Base-by-base conservation (phyloP, 2,797 vertebrate species). In the Oreonectes daqikongensis region DNA sequence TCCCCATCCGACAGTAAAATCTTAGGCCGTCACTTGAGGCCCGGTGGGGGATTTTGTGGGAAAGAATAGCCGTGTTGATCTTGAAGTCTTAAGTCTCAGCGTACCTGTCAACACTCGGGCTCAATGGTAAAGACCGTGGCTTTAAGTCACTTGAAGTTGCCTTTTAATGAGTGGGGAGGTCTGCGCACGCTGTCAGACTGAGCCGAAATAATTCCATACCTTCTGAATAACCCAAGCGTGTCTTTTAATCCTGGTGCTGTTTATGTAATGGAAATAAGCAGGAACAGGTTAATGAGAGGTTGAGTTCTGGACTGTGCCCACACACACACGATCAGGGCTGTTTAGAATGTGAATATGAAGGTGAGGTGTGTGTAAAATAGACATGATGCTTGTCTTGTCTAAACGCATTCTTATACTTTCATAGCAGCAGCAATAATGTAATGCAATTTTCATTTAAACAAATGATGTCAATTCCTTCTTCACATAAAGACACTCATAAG, bases 111-210 rank as follows among this genome's bases (percentile, higher is more conserved):
- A 87, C 89, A 88, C 85, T 81, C 83, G 81, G 85, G 86, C 87
- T 90, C 89, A 87, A 84, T 86, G 76, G 84, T 87, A 87, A 88
- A 88, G 89, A 90, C 88, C 80, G 84, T 86, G 73, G 91, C 90
- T 91, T 50, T 92, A 91, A 91, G 87, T 89, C 89, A 92, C 90
- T 90, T 89, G 87, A 91, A 91, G 90, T 90, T 87, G 80, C 81
- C 77, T 78, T 85, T 84, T 89, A 90, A 91, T 88, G 83, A 89
- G 87, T 79, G 82, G 79, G 83, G 87, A 84, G 83, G 87, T 86
- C 80, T 85, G 85, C 6, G 12, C 52, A 42, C 26, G 88, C 86
- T 91, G 82, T 85, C 89, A 89, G 86, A 89, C 89, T 89, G 84
- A 84, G 86, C 85, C 84, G 84, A 88, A 90, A 90, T 91, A 91